These are phyloP conservation scores for Urocynchramus pylzowi DNA, from an alignment of 2,113 vertebrate genomes.

Conservation along the genomic window DNA sequence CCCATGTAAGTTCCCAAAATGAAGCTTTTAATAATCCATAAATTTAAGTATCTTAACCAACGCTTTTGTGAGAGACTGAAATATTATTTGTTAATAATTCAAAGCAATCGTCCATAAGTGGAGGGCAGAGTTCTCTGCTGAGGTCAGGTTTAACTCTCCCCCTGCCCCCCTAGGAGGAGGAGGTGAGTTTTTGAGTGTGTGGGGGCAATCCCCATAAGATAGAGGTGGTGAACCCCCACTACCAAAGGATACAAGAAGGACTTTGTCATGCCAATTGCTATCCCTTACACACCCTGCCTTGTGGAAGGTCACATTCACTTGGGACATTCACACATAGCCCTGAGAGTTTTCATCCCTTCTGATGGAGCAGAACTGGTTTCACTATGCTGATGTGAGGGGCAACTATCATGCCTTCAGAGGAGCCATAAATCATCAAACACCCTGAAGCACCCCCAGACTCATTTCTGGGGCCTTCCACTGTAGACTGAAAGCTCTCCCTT, in stretches of 20 bases:
- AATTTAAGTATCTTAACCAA: not conserved
- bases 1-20: not conserved
- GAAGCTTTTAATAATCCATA: not conserved
- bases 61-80: not conserved
- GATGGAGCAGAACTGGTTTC: not conserved
- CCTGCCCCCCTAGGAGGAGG: not conserved
- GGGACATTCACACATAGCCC: accelerated
- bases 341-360: not conserved
- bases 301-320: not conserved
- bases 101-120: accelerated
- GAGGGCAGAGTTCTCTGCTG: not conserved
- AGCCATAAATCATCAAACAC: not conserved
- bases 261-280: accelerated
- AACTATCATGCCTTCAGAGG: not conserved
- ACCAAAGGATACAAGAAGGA: not conserved
- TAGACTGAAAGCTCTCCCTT: not conserved
- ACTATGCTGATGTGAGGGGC: not conserved
- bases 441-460: accelerated
- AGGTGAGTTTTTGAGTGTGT: not conserved
- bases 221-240: not conserved
- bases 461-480: not conserved
- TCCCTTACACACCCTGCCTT: not conserved
- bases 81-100: not conserved
- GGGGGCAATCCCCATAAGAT: not conserved
- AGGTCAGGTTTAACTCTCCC: not conserved